Conservation (phyloP, 2,797 vertebrate genomes). For the Clarias laeviceps region DNA sequence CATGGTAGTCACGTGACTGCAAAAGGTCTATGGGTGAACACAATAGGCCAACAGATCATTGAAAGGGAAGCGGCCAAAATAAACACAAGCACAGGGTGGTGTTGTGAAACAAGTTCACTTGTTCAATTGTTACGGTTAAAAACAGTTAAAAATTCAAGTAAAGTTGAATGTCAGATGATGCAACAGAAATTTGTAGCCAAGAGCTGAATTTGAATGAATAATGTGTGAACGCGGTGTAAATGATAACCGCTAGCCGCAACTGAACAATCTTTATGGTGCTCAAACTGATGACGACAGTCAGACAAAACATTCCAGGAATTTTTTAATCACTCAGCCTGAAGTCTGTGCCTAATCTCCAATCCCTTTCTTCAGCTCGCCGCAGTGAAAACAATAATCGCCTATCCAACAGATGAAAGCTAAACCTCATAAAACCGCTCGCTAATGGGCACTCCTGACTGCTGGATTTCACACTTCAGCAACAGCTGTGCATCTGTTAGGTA, state of each 20-base stretch:
- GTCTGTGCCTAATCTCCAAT: neutral
- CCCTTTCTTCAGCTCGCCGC: neutral
- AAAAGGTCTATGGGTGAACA: too few relatives aligned
- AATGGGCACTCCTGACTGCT: neutral
- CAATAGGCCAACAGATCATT: too few relatives aligned
- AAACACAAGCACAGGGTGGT: too few relatives aligned
- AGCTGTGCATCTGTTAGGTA: neutral
- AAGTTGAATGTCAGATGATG: neutral
- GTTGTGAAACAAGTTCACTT: neutral
- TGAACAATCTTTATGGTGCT: neutral
- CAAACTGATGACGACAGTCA: neutral
- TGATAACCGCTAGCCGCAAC: neutral
- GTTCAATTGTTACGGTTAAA: neutral
- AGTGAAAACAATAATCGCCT: neutral
- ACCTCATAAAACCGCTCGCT: neutral
- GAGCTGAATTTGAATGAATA: neutral
- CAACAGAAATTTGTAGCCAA: neutral
- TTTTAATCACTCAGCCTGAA: neutral
- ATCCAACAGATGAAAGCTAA: neutral
- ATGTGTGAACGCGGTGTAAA: neutral
- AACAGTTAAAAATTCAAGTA: neutral
- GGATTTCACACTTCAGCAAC: slow-evolving; percentile 4
- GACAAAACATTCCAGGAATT: neutral
- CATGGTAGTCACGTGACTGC: too few relatives aligned
- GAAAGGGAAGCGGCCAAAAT: too few relatives aligned